phyloP scores from a whole-genome alignment of 1,140 invertebrate species.

The Papilio helenus region DNA sequence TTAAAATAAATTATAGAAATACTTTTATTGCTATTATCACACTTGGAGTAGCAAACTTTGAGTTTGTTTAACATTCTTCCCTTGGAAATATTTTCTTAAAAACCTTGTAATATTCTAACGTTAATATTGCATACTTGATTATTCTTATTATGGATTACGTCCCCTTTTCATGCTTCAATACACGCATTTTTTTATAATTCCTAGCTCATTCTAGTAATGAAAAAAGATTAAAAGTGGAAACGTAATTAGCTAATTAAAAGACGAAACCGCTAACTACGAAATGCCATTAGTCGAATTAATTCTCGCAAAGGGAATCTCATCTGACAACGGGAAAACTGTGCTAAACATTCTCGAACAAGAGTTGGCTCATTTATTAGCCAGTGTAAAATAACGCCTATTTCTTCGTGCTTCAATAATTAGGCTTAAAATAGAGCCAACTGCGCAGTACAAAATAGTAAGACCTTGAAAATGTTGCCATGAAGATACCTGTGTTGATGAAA shows the following conservation, averaged over 20 bases:
- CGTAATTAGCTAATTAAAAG: slow-evolving; percentile 28
- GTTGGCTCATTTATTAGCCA: neutral
- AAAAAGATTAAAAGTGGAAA: slow-evolving; percentile 7
- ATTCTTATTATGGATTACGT: no score
- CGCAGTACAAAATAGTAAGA: neutral
- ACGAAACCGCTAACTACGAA: slow-evolving; percentile 11
- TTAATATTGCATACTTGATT: no score
- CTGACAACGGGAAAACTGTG: slow-evolving; percentile 16
- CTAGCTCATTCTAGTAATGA: neutral
- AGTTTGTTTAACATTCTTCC: no score
- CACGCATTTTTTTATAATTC: neutral
- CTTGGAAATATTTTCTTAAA: no score
- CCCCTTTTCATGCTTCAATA: no score
- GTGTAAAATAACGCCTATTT: slow-evolving; percentile 20
- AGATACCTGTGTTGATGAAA: neutral
- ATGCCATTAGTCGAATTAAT: slow-evolving; percentile 30
- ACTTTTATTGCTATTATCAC: no score
- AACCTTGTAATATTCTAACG: no score
- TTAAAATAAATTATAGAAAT: no score
- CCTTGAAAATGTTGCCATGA: neutral
- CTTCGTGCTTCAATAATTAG: neutral
- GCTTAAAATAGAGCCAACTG: neutral
- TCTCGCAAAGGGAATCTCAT: slow-evolving; percentile 3
- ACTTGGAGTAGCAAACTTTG: no score
- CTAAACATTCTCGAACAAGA: slow-evolving; percentile 6